Evolutionary conservation across 2,888 invertebrate species (phyloP), one percentile per base, ranked within the genome.

Genomic region (Ryuthela nishihirai): DNA sequence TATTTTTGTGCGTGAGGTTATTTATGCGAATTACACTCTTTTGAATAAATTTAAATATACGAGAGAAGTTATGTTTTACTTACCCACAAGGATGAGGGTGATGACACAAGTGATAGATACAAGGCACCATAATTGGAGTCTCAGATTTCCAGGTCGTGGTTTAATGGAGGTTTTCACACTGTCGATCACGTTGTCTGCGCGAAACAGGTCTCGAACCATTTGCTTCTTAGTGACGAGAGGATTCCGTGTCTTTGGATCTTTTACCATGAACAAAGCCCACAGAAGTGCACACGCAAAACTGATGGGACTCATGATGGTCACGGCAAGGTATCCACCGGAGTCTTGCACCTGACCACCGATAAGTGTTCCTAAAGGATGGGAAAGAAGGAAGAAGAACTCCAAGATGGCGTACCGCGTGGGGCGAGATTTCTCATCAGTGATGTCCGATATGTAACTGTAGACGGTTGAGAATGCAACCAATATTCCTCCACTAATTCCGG

Each of bases 401-500:
- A 59, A 9, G 12, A 47, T 15, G 9, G 58, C 52, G 20, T 34
- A 59, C 5, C 48, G 52, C 15, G 29, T 21, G 1, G 42, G 38
- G 17, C 58, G 25, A 2, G 47, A 38, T 9, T 41, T 54, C 25
- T 54, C 53, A n/a, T 59, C 48, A 9, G 47, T 53, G 3, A 53
- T 15, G 12, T 59, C 59, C 7, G 53, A 48, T 17, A 54, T 3
- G 23, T 59, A 59, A 35, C 61, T 61, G 29, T 18, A 45, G 4
- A 38, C n/a, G 6, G 41, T 17, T 1, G 61, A 52, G 2, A 26
- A 7, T 18, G 41, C 42, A 12, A 61, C 40, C 26, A 54, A 45
- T n/a, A 54, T 35, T 1, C 61, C 54, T 3, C 61, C 61, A 32
- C 35, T 20, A 9, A 61, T 2, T 5, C 61, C 61, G 9, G 61